Evolutionary conservation across 2,797 vertebrate species (phyloP).

Genomic region (Scarus forsteni): DNA sequence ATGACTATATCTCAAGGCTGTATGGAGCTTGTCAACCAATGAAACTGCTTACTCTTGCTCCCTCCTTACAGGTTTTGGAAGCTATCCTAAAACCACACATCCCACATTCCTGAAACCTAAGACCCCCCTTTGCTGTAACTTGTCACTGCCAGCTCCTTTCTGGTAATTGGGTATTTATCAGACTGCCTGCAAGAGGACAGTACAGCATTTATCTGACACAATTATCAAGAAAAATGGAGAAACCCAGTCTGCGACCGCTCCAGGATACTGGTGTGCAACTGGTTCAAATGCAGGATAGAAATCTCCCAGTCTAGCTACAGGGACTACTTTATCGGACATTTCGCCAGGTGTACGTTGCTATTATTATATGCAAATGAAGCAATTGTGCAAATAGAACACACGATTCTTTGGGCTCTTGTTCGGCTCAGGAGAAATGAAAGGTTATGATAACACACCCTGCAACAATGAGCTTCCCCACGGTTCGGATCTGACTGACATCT

Average conservation of each 20-base stretch:
- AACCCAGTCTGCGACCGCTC: slow-evolving; percentile 78
- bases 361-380: slow-evolving; percentile 73
- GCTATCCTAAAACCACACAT: slow-evolving; percentile 45
- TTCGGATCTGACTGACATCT: slow-evolving; percentile 67
- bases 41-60: too few relatives aligned
- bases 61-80: slow-evolving; percentile 58
- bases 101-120: slow-evolving; percentile 54
- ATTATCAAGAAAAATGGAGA: slow-evolving; percentile 91
- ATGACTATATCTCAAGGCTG: too few relatives aligned
- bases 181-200: slow-evolving; percentile 88
- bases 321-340: slow-evolving; percentile 45
- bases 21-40: too few relatives aligned
- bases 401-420: slow-evolving; percentile 53
- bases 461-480: slow-evolving; percentile 40
- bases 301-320: slow-evolving; percentile 17
- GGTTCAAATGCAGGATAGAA: slow-evolving; percentile 45
- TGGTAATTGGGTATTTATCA: slow-evolving; percentile 98
- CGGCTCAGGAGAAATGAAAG: slow-evolving; percentile 57
- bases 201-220: slow-evolving; percentile 90
- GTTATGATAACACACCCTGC: slow-evolving; percentile 59
- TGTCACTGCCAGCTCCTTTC: slow-evolving; percentile 84
- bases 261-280: slow-evolving; percentile 61
- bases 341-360: slow-evolving; percentile 39
- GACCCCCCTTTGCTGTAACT: slow-evolving; percentile 69
- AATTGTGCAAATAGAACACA: slow-evolving; percentile 64